These are phyloP conservation scores for Perognathus longimembris DNA, from an alignment of 2,113 vertebrate genomes.

Conservation along the genomic window DNA sequence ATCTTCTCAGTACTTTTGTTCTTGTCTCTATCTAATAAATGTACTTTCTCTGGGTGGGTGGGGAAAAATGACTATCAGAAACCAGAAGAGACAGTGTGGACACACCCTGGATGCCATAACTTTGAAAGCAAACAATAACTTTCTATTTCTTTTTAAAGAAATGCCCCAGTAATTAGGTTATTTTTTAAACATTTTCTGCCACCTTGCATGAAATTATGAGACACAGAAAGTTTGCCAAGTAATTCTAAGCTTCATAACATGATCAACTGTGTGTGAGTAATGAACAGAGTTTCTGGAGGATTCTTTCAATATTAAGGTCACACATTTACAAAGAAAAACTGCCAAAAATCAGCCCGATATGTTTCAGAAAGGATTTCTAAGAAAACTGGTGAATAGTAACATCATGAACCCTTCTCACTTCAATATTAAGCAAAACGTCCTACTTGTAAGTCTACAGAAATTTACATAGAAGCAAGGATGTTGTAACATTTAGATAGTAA, in stretches of 20 bases:
- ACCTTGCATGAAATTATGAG: constrained; percentile 76
- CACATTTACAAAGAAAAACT: constrained; percentile 46
- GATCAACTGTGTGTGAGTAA: constrained; percentile 77
- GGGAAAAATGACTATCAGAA: constrained; percentile 49
- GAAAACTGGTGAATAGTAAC: constrained; percentile 42
- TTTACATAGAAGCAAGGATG: not conserved
- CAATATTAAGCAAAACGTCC: constrained; percentile 55
- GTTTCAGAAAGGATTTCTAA: constrained; percentile 61
- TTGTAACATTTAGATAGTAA: constrained; percentile 51
- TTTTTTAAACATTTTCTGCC: constrained; percentile 60
- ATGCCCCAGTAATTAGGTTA: constrained; percentile 74
- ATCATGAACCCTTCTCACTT: constrained; percentile 12
- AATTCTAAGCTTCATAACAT: constrained; percentile 74
- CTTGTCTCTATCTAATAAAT: constrained; percentile 40
- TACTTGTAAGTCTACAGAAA: constrained; percentile 38
- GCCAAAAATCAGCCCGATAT: constrained; percentile 40
- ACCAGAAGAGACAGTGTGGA: constrained; percentile 55
- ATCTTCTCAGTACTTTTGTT: constrained; percentile 5
- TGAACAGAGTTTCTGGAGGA: constrained; percentile 68
- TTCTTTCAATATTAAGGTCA: constrained; percentile 76
- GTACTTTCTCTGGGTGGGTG: constrained; percentile 22
- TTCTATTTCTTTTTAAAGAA: constrained; percentile 65
- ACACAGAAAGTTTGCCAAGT: constrained; percentile 64
- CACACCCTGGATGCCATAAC: constrained; percentile 63
- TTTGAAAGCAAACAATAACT: constrained; percentile 66